Base-by-base conservation (phyloP, 2,888 invertebrate species). In the Hyposoter didymator region DNA sequence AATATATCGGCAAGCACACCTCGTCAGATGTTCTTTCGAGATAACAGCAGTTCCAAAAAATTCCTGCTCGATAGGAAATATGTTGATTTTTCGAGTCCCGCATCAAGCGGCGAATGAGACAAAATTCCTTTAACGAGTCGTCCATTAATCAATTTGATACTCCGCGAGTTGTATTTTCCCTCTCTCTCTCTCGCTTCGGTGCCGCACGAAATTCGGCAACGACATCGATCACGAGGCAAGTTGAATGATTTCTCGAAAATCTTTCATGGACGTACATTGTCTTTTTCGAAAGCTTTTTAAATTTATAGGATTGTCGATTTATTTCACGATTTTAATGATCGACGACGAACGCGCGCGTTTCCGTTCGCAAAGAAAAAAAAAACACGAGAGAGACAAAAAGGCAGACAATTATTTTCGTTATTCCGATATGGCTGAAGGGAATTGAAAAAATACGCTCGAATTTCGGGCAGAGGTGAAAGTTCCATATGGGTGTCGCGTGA, bases 121-220 rank as follows among this genome's bases (percentile, higher is more conserved):
- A 72, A 84, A 72, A 76, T 39, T 64, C 28, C 66, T 49, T 49
- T 59, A 14, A 32, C 59, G 62, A 12, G 49, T 59, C 52, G 32
- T 22, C 52, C 73, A 74, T 84, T 81, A 84, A 84, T 84, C 84
- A 84, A 78, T 69, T 78, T 64, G 32, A 75, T 55, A 32, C 67
- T 55, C 59, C 17, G 14, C 17, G 14, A 45, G 22, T 59, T 64
- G 55, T 47, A 1, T 19, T 14, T 14, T 10, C 2, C 32, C 14
- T 64, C 4, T 64, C 10, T 32, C 5, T 67, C 67, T 32, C 49
- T 64, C 17, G 70, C 64, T 70, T 84, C 32, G 62, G n/a, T 10
- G 76, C 47, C 69, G 45, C 45, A 14, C 47, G 7, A 32, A n/a
- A 47, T 47, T 69, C 28, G n/a, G 69, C 17, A 3, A 47, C 28